A percentile compares a stretch with the other conserved stretches of the same genome.
phyloP scores from a whole-genome alignment of 1,140 invertebrate genomes.

The Danaus melanippus region DNA sequence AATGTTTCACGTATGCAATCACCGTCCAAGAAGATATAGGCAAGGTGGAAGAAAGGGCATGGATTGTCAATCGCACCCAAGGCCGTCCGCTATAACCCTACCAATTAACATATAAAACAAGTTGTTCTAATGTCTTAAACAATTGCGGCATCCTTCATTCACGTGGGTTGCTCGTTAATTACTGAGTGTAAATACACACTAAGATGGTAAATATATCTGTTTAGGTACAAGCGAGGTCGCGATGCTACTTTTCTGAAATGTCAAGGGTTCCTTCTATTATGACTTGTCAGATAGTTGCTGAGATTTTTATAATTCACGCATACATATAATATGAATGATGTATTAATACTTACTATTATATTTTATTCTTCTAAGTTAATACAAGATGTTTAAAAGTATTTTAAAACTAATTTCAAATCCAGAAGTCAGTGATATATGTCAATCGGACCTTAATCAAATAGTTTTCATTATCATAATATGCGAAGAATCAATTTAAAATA shows the following conservation, averaged over 20 bases:
- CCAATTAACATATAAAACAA: constrained; percentile 25
- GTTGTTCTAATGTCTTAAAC: constrained; percentile 19
- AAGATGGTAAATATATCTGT: constrained; percentile 51
- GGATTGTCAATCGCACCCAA: constrained; percentile 57
- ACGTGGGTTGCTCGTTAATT: constrained; percentile 41
- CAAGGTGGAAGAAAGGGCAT: constrained; percentile 71
- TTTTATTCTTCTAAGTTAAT: no score
- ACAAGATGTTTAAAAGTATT: no score
- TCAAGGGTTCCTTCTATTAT: constrained; percentile 56
- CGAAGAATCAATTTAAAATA: no score
- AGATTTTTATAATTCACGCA: background rate
- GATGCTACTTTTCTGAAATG: constrained; percentile 50
- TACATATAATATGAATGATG: no score
- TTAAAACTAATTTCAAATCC: no score
- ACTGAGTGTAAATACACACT: constrained; percentile 38
- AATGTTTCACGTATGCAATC: constrained; percentile 61
- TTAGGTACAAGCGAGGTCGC: constrained; percentile 49
- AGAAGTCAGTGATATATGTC: no score
- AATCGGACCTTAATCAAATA: no score
- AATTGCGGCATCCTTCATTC: constrained; percentile 27
- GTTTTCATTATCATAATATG: no score
- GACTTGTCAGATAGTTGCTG: constrained; percentile 21
- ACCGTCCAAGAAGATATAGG: constrained; percentile 60
- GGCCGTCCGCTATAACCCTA: constrained; percentile 48
- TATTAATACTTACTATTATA: no score